These are phyloP conservation scores for Thalassoma bifasciatum DNA, from an alignment of 2,113 vertebrate species.

Conservation along the genomic window DNA sequence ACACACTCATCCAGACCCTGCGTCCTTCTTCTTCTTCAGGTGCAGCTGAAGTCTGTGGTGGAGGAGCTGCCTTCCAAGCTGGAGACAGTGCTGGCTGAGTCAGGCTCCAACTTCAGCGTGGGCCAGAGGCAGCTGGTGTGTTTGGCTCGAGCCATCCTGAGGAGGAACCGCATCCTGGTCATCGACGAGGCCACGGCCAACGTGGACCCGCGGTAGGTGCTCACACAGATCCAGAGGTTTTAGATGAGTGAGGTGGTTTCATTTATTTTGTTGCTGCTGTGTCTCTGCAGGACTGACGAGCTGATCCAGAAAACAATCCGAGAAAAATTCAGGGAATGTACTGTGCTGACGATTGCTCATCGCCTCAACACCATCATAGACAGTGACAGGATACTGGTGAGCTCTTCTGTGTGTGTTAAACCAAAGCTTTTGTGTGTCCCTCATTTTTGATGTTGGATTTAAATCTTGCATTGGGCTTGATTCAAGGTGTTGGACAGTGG, in stretches of 20 bases:
- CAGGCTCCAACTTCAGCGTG: slow-evolving; percentile 97
- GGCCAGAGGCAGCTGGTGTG: slow-evolving; percentile 97
- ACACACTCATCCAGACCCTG: neutral
- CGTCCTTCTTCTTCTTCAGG: slow-evolving; percentile 74
- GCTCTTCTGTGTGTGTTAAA: neutral
- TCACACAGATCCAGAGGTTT: too few species aligned
- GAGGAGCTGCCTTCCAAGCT: slow-evolving; percentile 92
- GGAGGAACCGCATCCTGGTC: slow-evolving; percentile 94
- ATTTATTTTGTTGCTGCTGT: slow-evolving; percentile 8
- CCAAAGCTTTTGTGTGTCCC: neutral
- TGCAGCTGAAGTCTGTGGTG: slow-evolving; percentile 89
- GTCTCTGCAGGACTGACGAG: slow-evolving; percentile 90
- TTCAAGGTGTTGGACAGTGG: slow-evolving; percentile 66
- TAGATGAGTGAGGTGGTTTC: too few species aligned
- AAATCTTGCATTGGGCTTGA: neutral
- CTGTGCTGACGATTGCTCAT: slow-evolving; percentile 95
- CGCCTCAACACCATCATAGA: slow-evolving; percentile 96
- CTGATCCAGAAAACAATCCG: slow-evolving; percentile 95
- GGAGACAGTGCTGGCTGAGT: slow-evolving; percentile 93
- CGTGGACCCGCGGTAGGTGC: slow-evolving; percentile 87
- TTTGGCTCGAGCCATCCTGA: slow-evolving; percentile 93
- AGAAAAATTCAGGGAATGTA: slow-evolving; percentile 93
- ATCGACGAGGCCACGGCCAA: slow-evolving; percentile 97
- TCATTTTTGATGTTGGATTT: slow-evolving; percentile 18
- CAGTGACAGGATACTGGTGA: slow-evolving; percentile 96